phyloP scores from a whole-genome alignment of 2,888 invertebrate species.

The Sicus ferrugineus region DNA sequence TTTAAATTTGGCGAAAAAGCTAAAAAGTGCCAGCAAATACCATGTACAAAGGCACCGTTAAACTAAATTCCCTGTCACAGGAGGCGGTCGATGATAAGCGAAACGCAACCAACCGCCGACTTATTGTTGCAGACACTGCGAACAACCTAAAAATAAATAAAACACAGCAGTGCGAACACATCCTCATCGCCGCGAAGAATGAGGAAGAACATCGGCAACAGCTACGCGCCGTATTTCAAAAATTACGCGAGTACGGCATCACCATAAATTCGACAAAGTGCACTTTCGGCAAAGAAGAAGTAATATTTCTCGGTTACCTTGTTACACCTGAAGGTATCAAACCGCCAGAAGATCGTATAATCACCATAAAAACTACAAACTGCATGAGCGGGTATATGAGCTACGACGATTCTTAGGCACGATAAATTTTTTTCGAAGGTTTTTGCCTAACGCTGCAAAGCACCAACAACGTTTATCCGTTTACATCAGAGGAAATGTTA shows the following conservation, averaged over 20 bases:
- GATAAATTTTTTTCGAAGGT: conserved; percentile 40
- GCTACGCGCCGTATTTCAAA: conserved; percentile 40
- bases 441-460: conserved; percentile 36
- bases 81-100: not conserved
- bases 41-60: conserved; percentile 27
- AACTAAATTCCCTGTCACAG: conserved; percentile 18
- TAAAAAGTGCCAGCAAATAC: conserved; percentile 31
- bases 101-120: not conserved
- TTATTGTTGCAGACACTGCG: not conserved
- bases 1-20: conserved; percentile 36
- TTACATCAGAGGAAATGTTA: conserved; percentile 21
- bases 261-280: conserved; percentile 43
- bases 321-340: conserved; percentile 34
- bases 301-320: conserved; percentile 38
- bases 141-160: not conserved
- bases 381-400: conserved; percentile 39
- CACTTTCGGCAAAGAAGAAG: conserved; percentile 32
- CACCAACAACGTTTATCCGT: conserved; percentile 21
- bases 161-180: conserved; percentile 5
- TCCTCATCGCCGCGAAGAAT: conserved; percentile 45
- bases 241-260: conserved; percentile 43
- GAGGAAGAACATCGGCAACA: conserved; percentile 43
- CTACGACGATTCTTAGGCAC: conserved; percentile 43
- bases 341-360: conserved; percentile 35
- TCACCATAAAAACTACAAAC: conserved; percentile 37